phyloP scores from a whole-genome alignment of 2,888 invertebrate genomes.

The Aphidoletes aphidimyza region DNA sequence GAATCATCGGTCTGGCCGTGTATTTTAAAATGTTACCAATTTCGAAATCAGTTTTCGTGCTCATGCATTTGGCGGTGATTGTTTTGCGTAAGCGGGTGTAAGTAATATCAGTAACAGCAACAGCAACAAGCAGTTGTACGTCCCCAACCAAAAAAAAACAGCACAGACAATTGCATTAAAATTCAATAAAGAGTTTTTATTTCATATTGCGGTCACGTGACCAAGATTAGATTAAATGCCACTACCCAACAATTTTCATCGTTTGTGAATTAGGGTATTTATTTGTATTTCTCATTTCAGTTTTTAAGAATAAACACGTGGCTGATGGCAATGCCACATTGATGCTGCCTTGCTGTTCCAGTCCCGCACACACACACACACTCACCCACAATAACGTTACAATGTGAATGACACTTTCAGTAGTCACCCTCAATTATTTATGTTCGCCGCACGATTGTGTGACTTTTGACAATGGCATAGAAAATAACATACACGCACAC shows the following conservation, averaged over 20 bases:
- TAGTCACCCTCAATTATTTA: constrained; percentile 2
- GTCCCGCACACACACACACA: not conserved
- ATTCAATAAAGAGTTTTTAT: constrained; percentile 54
- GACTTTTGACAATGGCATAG: constrained; percentile 28
- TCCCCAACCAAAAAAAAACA: too few relatives aligned
- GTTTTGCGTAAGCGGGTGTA: constrained; percentile 37
- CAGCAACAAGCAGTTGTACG: too few relatives aligned
- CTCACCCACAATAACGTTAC: constrained; percentile 7
- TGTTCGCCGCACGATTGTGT: not conserved
- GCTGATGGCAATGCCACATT: not conserved
- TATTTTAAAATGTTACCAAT: not conserved
- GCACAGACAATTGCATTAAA: constrained; percentile 47
- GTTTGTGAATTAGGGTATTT: constrained; percentile 57
- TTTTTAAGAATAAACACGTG: not conserved
- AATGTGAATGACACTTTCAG: constrained; percentile 18
- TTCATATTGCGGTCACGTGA: constrained; percentile 64
- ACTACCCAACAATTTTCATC: constrained; percentile 55
- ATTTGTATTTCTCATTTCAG: constrained; percentile 5
- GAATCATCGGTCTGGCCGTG: not conserved
- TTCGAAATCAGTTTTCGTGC: not conserved
- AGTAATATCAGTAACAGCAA: not conserved
- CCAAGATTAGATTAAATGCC: constrained; percentile 59
- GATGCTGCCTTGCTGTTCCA: not conserved
- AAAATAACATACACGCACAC: not conserved
- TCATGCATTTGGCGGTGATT: not conserved